Evolutionary conservation across 2,888 invertebrate genomes (phyloP).

Genomic region (Idaea straminata): DNA sequence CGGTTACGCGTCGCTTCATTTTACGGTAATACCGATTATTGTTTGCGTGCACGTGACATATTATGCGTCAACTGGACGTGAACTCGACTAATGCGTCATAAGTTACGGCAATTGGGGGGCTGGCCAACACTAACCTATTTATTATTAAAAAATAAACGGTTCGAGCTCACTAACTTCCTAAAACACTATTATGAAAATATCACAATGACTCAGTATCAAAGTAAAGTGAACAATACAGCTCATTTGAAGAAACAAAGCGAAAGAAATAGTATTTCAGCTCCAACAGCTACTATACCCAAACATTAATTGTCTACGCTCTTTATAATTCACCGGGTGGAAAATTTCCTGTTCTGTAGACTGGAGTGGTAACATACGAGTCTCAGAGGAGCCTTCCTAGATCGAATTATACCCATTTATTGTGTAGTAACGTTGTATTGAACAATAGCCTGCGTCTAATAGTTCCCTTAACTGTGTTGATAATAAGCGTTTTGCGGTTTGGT

Average conservation of each 20-base stretch:
- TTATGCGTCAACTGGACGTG: too few relatives aligned
- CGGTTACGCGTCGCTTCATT: too few relatives aligned
- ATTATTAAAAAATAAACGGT: too few relatives aligned
- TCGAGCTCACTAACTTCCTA: not conserved
- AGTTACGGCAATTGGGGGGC: too few relatives aligned
- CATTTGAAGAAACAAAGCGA: conserved; percentile 17
- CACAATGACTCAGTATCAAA: not conserved
- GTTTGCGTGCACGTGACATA: too few relatives aligned
- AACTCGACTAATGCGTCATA: too few relatives aligned
- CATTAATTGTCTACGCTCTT: conserved; percentile 41
- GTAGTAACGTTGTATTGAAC: conserved; percentile 35
- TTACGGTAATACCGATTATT: too few relatives aligned
- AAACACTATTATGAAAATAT: not conserved
- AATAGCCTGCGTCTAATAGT: conserved; percentile 46
- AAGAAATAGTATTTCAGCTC: conserved; percentile 12
- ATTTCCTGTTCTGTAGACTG: conserved; percentile 27
- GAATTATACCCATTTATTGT: conserved; percentile 64
- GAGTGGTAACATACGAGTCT: conserved; percentile 45
- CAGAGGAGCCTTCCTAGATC: conserved; percentile 52
- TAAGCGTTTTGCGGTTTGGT: not conserved
- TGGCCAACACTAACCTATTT: too few relatives aligned
- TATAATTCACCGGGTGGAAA: conserved; percentile 39
- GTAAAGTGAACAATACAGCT: conserved; percentile 15
- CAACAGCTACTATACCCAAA: conserved; percentile 16
- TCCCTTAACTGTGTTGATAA: conserved; percentile 14